Percentiles rank a stretch among this genome's conserved stretches.
Conservation (phyloP, 2,888 invertebrate species). For the Lithosia quadra region DNA sequence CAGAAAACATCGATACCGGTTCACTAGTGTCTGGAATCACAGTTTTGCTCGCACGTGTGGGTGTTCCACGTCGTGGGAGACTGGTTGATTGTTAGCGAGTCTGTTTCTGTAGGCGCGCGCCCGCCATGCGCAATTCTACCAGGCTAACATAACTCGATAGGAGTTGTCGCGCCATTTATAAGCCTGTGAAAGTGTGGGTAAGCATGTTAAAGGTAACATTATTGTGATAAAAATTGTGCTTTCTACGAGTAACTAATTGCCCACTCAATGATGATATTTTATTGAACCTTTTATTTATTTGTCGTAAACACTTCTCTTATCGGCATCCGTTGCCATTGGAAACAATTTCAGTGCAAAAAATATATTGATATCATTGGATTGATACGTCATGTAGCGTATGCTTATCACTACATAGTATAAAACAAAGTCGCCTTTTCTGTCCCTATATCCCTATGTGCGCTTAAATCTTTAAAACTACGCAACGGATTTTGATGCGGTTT, state of each 20-base stretch:
- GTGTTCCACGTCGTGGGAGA: constrained; percentile 55
- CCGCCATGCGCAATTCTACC: constrained; percentile 76
- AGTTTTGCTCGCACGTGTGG: constrained; percentile 52
- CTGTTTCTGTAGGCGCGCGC: constrained; percentile 61
- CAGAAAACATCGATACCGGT: constrained; percentile 53
- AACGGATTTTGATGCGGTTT: too few relatives aligned
- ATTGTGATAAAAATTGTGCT: constrained; percentile 6
- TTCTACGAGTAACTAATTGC: constrained; percentile 1
- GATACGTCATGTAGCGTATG: background rate
- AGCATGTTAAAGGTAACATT: background rate
- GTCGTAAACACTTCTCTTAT: background rate
- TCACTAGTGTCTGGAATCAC: constrained; percentile 47
- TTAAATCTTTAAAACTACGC: too few relatives aligned
- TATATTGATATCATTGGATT: background rate
- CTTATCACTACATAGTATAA: too few relatives aligned
- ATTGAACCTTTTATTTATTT: background rate
- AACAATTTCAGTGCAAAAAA: constrained; percentile 6
- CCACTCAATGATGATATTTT: background rate
- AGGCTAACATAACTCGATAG: constrained; percentile 62
- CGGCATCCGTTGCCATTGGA: background rate
- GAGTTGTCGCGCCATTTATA: constrained; percentile 47
- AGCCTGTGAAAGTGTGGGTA: background rate
- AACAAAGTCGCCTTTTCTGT: too few relatives aligned
- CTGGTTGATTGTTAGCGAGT: constrained; percentile 51
- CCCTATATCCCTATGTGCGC: too few relatives aligned